Evolutionary conservation across 2,113 vertebrate species (phyloP).

Genomic region (Protomyctophum bolini): DNA sequence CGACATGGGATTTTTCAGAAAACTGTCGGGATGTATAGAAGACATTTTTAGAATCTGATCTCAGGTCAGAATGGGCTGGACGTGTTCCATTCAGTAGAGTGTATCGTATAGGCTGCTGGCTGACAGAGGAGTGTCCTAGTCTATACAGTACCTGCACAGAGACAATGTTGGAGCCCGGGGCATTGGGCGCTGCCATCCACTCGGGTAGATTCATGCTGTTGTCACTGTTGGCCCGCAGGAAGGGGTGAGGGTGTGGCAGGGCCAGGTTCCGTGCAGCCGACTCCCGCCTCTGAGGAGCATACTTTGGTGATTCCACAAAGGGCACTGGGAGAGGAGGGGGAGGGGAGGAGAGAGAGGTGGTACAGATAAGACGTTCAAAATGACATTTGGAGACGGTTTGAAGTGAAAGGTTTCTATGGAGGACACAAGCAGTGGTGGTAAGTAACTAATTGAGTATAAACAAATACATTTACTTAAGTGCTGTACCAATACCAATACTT

Average conservation of each 20-base stretch:
- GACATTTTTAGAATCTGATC: no score
- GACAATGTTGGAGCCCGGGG: conserved; percentile 76
- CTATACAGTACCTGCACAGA: conserved; percentile 85
- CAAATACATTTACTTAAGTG: no score
- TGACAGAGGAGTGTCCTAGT: not conserved
- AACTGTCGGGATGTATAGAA: no score
- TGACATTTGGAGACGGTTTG: no score
- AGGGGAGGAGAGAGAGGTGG: not conserved
- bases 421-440: no score
- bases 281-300: conserved; percentile 85
- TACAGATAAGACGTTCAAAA: no score
- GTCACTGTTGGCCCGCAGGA: conserved; percentile 91
- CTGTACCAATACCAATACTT: no score
- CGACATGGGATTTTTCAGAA: no score
- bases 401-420: no score
- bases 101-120: not conserved
- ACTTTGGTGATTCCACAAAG: conserved; percentile 91
- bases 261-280: conserved; percentile 78
- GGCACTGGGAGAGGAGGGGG: conserved; percentile 76
- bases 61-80: no score
- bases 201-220: conserved; percentile 91
- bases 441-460: no score
- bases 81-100: not conserved
- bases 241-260: conserved; percentile 82
- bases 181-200: conserved; percentile 87